Evolutionary conservation across 2,888 invertebrate species (phyloP), one percentile per base, ranked within the genome.

Genomic region (Pristionchus maxplancki): DNA sequence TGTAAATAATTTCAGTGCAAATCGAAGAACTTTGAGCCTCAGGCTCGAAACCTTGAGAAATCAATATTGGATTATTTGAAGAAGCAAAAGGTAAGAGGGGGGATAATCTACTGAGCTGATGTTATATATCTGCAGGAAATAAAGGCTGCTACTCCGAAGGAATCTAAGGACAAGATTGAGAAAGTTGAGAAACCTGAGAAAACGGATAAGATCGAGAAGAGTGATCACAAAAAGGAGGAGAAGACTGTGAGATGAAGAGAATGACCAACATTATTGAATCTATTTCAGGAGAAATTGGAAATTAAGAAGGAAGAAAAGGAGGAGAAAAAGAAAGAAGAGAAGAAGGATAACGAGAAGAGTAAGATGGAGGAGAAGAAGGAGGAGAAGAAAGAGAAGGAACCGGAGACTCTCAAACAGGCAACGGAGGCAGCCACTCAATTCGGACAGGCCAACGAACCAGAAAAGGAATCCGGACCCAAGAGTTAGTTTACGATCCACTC

Each of bases 1-100:
- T n/a, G n/a, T n/a, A n/a, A n/a, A n/a, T n/a, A n/a, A n/a, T 44
- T 53, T 40, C 82, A 83, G 82, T 83, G 82, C 53, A 83, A 83
- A 37, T 83, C 53, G 34, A 83, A 83, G 82, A 34, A 40, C 9
- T 83, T 53, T 37, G 82, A 83, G 53, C 17, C 17, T 4, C 82
- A 83, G 24, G 82, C 82, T 13, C 50, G 82, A 8, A 53, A 83
- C 11, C 53, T 83, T 9, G 82, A 83, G 34, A 83, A 31, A 11
- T 20, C 50, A 24, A 83, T 83, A 1, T 17, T 83, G 31, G 82
- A 83, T 9, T 53, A 83, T n/a, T 6, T 83, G 20, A 83, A 83
- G 82, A 83, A 83, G 20, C 53, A 31, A 24, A 83, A 83, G 17
- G 78, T 78, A n/a, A 78, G 40, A n/a, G 13, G n/a, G n/a, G 28